phyloP scores from a whole-genome alignment of 2,888 invertebrate species.

The Escarpia spicata region DNA sequence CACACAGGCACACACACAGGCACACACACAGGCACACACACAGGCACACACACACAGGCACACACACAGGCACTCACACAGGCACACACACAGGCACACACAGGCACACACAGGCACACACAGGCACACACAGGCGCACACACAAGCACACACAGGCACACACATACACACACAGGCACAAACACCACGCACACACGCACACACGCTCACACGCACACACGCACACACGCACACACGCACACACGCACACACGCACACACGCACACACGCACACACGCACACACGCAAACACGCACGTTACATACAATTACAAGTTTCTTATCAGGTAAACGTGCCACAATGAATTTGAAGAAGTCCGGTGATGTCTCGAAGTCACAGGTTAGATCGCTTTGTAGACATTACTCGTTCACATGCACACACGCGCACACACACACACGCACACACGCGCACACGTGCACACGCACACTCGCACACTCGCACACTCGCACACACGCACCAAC shows the following conservation, averaged over 20 bases:
- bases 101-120: neutral
- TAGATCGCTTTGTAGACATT: no score
- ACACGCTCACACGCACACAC: neutral
- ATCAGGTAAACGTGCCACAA: no score
- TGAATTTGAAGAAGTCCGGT: no score
- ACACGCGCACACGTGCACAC: neutral
- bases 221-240: neutral
- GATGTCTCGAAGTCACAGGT: no score
- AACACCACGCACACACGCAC: neutral
- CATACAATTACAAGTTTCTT: neutral
- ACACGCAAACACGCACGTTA: neutral
- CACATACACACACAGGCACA: neutral
- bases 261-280: neutral
- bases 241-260: neutral
- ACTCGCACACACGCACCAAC: neutral
- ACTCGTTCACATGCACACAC: neutral
- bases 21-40: no score
- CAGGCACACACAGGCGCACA: neutral
- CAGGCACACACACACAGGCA: neutral
- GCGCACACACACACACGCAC: neutral
- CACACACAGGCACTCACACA: neutral
- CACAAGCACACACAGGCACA: neutral
- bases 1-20: no score
- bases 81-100: neutral
- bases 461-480: neutral